Evolutionary conservation across 1,140 invertebrate species (phyloP), one percentile per base, ranked within the genome.

Genomic region (Cotesia chilonis): DNA sequence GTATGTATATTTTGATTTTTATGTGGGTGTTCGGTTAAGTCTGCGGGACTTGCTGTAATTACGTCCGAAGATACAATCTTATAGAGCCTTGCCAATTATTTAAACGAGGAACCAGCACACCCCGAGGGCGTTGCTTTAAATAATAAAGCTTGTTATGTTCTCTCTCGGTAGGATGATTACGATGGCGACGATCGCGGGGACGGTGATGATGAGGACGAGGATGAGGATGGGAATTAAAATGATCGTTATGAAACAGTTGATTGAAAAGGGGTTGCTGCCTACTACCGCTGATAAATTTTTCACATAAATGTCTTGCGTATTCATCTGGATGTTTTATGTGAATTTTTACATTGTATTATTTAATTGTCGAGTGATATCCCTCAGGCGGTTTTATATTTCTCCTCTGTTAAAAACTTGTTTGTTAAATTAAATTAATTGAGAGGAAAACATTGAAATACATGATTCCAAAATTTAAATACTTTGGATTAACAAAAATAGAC

Each of bases 11-110:
- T n/a, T 10, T n/a, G n/a, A 9, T 57, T 9, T 57, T 57, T 4
- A 20, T 20, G 54, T 20, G 17, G 35, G 14, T 63, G 7, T 37
- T n/a, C 41, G 54, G 35, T 28, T 52, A 41, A 51, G 20, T 20
- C 41, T 28, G 51, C 66, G 10, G 52, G 51, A 20, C 20, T 55
- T 28, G 28, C 38, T 66, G 52, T 64, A 71, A 71, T 71, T 71
- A 71, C 41, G 54, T 14, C 51, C 36, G 28, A 37, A 71, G 70
- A 71, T 71, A 71, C 61, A 71, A 71, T 71, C 69, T 71, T 64
- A 64, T 57, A n/a, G 47, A 47, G 41, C 38, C 20, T 71, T 64
- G 61, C 52, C 70, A 65, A 71, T 71, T 71, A 71, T 66, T 71
- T 52, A 7, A 64, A 71, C 41, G 57, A 69, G 67, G 7, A 57